Evolutionary conservation across 2,797 vertebrate genomes (phyloP), one percentile per base, ranked within the genome.

Genomic region (Tarsius wallacei): DNA sequence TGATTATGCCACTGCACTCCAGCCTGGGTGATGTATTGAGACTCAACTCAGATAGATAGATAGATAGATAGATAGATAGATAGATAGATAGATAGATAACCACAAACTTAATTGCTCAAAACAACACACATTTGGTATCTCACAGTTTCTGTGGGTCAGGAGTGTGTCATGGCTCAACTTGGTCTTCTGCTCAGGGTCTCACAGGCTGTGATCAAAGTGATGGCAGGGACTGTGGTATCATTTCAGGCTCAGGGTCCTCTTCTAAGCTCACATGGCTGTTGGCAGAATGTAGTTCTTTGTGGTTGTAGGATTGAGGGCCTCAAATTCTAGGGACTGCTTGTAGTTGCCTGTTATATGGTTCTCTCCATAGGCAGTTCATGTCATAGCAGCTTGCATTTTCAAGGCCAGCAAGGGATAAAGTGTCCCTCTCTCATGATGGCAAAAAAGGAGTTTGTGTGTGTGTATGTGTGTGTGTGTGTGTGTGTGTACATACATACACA

Each of bases 241-340:
- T 81, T n/a, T 83, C 24, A 76, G 57, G 61, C 55, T 89, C 77
- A 71, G 66, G n/a, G 36, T 89, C 73, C 33, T 61, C 57, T 70
- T 88, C 47, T 14, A 71, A 74, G 63, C 15, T 85, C n/a, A 90
- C 15, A 7, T 83, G 31, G 51, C 57, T 83, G 12, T 92, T 96
- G 71, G 42, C 64, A 90, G 88, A 92, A 86, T 94, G 92, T 64
- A 55, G 19, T 90, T 96, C 24, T 89, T 90, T 73, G 78, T 80
- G 31, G 42, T 78, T 95, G 15, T 80, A 74, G 61, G 73, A 93
- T 21, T 77, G 90, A 91, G 73, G 21, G 21, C 47, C 31, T 89
- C 22, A 92, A 55, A 47, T 92, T 36, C 77, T 55, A 61, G 55
- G 13, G 71, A 33, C 74, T 31, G 33, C 14, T 17, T 96, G 42